Evolutionary conservation across 2,888 invertebrate genomes (phyloP).

Genomic region (Bedellia somnulentella): DNA sequence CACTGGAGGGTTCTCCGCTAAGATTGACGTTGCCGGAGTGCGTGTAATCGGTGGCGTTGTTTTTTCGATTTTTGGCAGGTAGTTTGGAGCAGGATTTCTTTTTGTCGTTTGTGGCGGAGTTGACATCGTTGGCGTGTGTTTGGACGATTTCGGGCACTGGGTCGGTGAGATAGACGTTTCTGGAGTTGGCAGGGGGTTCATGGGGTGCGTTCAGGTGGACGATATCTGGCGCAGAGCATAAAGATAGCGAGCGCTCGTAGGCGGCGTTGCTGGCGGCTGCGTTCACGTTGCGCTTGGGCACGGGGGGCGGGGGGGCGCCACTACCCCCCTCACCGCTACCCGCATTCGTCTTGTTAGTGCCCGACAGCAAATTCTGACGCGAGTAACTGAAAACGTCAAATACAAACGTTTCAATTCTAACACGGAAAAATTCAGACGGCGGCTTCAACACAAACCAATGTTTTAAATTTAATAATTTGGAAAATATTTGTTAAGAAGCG

Average conservation of each 20-base stretch:
- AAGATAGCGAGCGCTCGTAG: conserved; percentile 42
- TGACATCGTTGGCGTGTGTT: conserved; percentile 44
- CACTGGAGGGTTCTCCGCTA: conserved; percentile 37
- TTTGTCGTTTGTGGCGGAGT: conserved; percentile 28
- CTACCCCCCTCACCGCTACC: conserved; percentile 46
- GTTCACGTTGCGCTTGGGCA: conserved; percentile 40
- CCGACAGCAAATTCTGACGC: conserved; percentile 82
- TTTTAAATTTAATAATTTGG: no score
- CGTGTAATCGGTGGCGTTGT: conserved; percentile 33
- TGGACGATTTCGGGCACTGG: conserved; percentile 48
- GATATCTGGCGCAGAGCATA: conserved; percentile 60
- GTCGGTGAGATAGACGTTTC: conserved; percentile 38
- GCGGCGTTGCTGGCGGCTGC: conserved; percentile 25
- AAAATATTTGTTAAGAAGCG: no score
- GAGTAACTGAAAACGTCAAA: conserved; percentile 83
- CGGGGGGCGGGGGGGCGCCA: conserved; percentile 21
- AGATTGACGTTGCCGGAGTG: conserved; percentile 44
- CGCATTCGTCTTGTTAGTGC: conserved; percentile 73
- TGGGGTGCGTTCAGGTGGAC: conserved; percentile 35
- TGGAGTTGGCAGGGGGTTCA: conserved; percentile 21
- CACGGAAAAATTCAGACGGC: no score
- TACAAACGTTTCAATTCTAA: no score
- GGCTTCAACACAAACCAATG: no score
- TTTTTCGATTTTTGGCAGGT: conserved; percentile 41
- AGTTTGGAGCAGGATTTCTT: conserved; percentile 48